A percentile compares a stretch with the other conserved stretches of the same genome.
Conservation (phyloP, 2,113 vertebrate genomes). For the Rattus norvegicus region GRCr8 NC_086021.1:110940501-110941000, state of each 20-base stretch:
- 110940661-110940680: background rate
- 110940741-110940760: background rate
- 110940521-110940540: background rate
- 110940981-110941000: background rate
- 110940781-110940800: background rate
- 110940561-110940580: background rate
- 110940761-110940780: background rate
- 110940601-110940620: background rate
- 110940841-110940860: slow-evolving; percentile 6
- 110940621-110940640: background rate
- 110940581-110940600: background rate
- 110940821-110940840: background rate
- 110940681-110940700: background rate
- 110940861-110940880: background rate
- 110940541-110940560: background rate
- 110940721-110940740: background rate
- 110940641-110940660: background rate
- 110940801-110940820: background rate
- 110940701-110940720: background rate
- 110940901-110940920: background rate
- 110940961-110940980: background rate
- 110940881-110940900: background rate
- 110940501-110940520: background rate
- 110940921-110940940: background rate
- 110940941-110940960: background rate